These are phyloP conservation scores for Polietes domitor DNA, from an alignment of 2,888 invertebrate species.

Conservation along the genomic window DNA sequence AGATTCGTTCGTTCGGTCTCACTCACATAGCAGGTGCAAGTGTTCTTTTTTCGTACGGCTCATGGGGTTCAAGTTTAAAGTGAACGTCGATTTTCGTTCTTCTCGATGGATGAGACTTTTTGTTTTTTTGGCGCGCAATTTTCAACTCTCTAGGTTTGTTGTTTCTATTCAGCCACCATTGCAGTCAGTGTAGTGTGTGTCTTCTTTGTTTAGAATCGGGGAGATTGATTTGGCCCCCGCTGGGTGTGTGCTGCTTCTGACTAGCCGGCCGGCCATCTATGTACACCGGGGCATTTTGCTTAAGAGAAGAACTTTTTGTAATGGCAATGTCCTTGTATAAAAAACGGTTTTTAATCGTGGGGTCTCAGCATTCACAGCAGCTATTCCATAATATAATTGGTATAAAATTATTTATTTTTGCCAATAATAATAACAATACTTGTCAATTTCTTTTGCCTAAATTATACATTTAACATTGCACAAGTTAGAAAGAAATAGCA, in stretches of 20 bases:
- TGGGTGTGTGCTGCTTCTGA: background rate
- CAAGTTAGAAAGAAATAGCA: background rate
- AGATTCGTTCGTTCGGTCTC: background rate
- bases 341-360: constrained; percentile 79
- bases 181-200: too few species aligned
- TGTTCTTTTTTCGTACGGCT: constrained; percentile 64
- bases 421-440: constrained; percentile 29
- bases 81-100: constrained; percentile 33
- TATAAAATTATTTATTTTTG: constrained; percentile 18
- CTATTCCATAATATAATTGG: constrained; percentile 7
- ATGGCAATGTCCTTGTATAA: constrained; percentile 81
- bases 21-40: constrained; percentile 56
- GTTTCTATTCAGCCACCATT: background rate
- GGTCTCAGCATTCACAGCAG: constrained; percentile 72
- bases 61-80: constrained; percentile 57
- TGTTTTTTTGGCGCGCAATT: background rate
- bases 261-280: background rate
- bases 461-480: background rate
- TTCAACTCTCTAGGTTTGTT: background rate
- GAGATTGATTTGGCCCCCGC: background rate
- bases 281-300: constrained; percentile 2
- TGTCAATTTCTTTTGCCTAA: background rate
- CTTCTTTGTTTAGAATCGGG: background rate
- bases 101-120: background rate
- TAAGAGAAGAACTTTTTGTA: constrained; percentile 66